Conservation (phyloP, 1,140 invertebrate species). For the Trichoplusia ni region DNA sequence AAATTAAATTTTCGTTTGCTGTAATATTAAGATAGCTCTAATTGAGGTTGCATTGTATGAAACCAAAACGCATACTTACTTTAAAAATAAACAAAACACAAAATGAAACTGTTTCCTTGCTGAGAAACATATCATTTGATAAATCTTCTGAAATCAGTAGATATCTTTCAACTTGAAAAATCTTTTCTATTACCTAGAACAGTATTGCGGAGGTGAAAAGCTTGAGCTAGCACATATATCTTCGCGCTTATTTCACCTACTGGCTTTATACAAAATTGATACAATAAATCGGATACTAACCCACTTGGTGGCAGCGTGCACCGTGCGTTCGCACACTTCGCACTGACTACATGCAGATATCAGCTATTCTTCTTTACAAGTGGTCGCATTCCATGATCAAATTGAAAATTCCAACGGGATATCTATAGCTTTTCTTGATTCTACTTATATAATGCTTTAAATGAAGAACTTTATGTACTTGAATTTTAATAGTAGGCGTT, state of each 20-base stretch:
- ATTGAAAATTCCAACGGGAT: slow-evolving; percentile 60
- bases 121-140: too few species aligned
- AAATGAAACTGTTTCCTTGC: too few species aligned
- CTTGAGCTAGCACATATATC: slow-evolving; percentile 16
- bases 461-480: too few species aligned
- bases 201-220: slow-evolving; percentile 10
- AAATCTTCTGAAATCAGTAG: not conserved
- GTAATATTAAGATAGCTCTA: too few species aligned
- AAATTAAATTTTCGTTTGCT: too few species aligned
- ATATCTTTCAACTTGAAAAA: slow-evolving; percentile 1
- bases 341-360: slow-evolving; percentile 58
- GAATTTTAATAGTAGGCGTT: too few species aligned
- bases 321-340: slow-evolving; percentile 16
- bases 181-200: slow-evolving; percentile 15
- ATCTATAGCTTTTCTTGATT: slow-evolving; percentile 1
- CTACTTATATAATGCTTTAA: not conserved
- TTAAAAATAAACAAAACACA: too few species aligned
- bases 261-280: slow-evolving; percentile 47
- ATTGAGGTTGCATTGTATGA: too few species aligned
- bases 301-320: slow-evolving; percentile 32
- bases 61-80: too few species aligned
- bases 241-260: slow-evolving; percentile 31
- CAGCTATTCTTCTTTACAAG: slow-evolving; percentile 53
- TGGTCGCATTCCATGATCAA: slow-evolving; percentile 58
- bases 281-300: slow-evolving; percentile 48